phyloP scores from a whole-genome alignment of 2,113 vertebrate species.

The Perca flavescens region DNA sequence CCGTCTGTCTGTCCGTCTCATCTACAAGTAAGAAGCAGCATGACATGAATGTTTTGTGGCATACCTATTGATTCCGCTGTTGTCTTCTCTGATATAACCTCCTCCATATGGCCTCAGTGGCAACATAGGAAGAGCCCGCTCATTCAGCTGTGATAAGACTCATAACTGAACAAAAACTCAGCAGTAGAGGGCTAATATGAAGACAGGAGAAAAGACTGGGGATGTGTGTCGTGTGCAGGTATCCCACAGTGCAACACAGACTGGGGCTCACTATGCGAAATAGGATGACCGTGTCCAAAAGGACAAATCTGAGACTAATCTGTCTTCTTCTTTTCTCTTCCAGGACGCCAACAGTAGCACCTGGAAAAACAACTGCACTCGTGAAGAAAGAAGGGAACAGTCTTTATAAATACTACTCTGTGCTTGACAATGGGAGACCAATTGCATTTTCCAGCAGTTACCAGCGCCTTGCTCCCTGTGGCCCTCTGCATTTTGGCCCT shows the following conservation, averaged over 20 bases:
- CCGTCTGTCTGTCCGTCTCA: too few relatives aligned
- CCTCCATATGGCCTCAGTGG: background rate
- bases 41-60: background rate
- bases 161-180: conserved; percentile 48
- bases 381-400: conserved; percentile 17
- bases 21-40: background rate
- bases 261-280: background rate
- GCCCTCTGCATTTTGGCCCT: conserved; percentile 63
- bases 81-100: background rate
- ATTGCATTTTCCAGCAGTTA: conserved; percentile 17
- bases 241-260: conserved; percentile 15
- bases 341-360: conserved; percentile 17
- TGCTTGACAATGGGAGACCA: conserved; percentile 61
- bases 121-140: background rate
- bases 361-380: background rate
- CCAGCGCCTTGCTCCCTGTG: conserved; percentile 35
- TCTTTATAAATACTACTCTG: background rate
- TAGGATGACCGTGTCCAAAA: conserved; percentile 1
- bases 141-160: conserved; percentile 8
- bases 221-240: conserved; percentile 15
- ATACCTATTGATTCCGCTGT: background rate
- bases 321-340: conserved; percentile 22
- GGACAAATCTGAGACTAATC: conserved; percentile 39
- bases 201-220: background rate
- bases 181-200: conserved; percentile 22